Evolutionary conservation across 2,888 invertebrate species (phyloP).

Genomic region (Salticus scenicus): DNA sequence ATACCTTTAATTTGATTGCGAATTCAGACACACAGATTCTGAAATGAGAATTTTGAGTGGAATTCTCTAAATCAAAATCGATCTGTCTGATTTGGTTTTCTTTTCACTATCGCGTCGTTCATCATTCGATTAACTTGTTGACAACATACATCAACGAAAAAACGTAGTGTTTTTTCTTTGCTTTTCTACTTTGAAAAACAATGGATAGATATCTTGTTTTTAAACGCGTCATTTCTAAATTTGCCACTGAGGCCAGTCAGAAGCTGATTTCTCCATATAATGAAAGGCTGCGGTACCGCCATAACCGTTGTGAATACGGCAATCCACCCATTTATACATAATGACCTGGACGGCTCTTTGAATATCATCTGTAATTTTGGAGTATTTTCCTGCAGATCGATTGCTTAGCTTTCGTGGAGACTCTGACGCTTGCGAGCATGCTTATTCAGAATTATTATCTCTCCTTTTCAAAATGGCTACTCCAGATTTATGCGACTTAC

Average conservation of each 20-base stretch:
- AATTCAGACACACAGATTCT: too few species aligned
- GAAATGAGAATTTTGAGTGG: too few species aligned
- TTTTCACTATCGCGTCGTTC: too few species aligned
- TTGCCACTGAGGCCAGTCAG: constrained; percentile 41
- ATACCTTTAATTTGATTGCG: too few species aligned
- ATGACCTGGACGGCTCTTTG: constrained; percentile 58
- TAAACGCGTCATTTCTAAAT: constrained; percentile 10
- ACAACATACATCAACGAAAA: too few species aligned
- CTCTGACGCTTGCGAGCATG: background rate
- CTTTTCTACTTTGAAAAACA: too few species aligned
- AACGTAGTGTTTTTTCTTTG: too few species aligned
- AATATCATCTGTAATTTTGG: constrained; percentile 69
- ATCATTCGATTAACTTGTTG: too few species aligned
- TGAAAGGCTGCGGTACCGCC: constrained; percentile 23
- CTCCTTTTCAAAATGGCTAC: constrained; percentile 13
- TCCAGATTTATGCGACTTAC: constrained; percentile 42
- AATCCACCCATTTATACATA: constrained; percentile 68
- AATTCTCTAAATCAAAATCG: too few species aligned
- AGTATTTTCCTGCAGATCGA: constrained; percentile 67
- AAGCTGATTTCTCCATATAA: constrained; percentile 33
- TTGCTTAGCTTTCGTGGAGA: constrained; percentile 51
- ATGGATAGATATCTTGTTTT: constrained; percentile 42
- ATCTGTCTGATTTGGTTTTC: too few species aligned
- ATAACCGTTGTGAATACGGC: constrained; percentile 37
- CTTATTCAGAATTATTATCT: constrained; percentile 5